Base-by-base conservation (phyloP, 1,140 invertebrate genomes). In the Cotesia chilonis region DNA sequence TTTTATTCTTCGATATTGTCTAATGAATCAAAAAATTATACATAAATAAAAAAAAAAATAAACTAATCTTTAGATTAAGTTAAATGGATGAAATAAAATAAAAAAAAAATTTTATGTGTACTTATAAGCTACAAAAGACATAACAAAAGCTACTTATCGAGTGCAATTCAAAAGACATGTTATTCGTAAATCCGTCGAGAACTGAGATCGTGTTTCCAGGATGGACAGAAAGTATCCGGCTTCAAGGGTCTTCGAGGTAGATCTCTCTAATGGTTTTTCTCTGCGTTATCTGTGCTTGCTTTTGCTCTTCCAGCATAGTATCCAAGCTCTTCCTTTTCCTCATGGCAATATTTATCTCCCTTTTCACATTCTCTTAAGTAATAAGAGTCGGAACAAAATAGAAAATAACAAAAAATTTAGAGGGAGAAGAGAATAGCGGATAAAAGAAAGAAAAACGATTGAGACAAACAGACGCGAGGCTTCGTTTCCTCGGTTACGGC, bases 191-290 rank as follows among this genome's bases (percentile, higher is more conserved):
- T 7, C 60, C 37, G 60, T 41, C 36, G 28, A 47, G 60, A 28
- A 37, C 12, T 63, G 37, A 63, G 60, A 41, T 38, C 37, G 35
- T n/a, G n/a, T 63, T 63, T 63, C 60, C 7, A 37, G 7, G 60
- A 17, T 9, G 54, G 17, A 57, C 36, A 55, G 67, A 68, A 51
- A 59, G 55, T 17, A 60, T 70, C 51, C 55, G 41, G 36, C 55
- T 59, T 59, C 28, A 41, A 38, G 68, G 47, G 59, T 60, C 36
- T 61, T 60, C 55, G 41, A 41, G n/a, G 14, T 41, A 38, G 55
- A 61, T 70, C 68, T 1, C 59, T 70, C 55, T 41, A 17, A 41
- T 60, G 38, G 55, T 38, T 70, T 60, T 41, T 60, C 51, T 70
- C 35, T 35, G 51, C 20, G 35, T 17, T 60, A 20, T 70, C 35